Conservation (phyloP, 2,113 vertebrate species). For the Abramis brama region DNA sequence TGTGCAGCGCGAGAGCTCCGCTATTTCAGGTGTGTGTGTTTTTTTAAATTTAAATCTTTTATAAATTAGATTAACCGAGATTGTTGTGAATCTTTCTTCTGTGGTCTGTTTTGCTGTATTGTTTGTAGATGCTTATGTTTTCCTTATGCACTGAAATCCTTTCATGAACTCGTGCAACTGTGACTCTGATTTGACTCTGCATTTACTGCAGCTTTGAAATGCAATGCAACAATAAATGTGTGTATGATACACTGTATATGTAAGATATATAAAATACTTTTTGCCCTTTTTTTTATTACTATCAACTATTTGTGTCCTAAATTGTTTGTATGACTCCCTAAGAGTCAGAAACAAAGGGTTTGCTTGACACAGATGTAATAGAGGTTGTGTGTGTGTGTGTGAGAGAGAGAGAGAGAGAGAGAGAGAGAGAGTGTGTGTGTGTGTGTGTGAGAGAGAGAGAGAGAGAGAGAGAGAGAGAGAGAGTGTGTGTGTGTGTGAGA, state of each 20-base stretch:
- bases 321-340: not conserved
- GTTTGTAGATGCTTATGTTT: not conserved
- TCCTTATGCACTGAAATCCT: not conserved
- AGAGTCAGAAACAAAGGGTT: not conserved
- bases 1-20: not conserved
- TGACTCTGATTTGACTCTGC: too few relatives aligned
- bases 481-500: too few relatives aligned
- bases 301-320: not conserved
- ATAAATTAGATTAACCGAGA: not conserved
- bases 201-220: not conserved
- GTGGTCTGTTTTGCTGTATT: not conserved
- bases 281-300: not conserved
- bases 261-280: too few relatives aligned
- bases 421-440: too few relatives aligned
- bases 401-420: too few relatives aligned
- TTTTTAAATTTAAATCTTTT: not conserved
- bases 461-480: too few relatives aligned
- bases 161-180: not conserved
- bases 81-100: not conserved
- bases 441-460: too few relatives aligned
- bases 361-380: not conserved
- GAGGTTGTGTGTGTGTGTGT: not conserved
- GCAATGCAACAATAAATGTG: not conserved
- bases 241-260: not conserved
- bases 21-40: conserved; percentile 57